These are phyloP conservation scores for Encarsia formosa DNA, from an alignment of 2,888 invertebrate species.

Conservation along the genomic window DNA sequence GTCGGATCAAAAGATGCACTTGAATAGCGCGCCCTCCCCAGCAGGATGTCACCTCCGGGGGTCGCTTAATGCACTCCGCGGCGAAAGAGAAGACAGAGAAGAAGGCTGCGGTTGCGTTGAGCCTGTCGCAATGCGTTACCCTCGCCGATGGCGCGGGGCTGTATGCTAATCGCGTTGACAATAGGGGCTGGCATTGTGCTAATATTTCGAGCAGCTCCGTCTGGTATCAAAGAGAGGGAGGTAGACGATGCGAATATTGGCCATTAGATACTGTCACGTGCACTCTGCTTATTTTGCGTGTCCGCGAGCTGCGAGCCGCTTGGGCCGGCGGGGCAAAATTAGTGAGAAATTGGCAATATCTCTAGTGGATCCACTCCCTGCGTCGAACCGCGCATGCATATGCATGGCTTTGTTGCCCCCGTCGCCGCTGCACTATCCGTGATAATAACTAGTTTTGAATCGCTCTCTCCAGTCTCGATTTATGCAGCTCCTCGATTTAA, in stretches of 20 bases:
- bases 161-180: constrained; percentile 27
- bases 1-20: too few relatives aligned
- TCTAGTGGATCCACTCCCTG: too few relatives aligned
- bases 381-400: too few relatives aligned
- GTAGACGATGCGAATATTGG: constrained; percentile 31
- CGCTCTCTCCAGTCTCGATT: too few relatives aligned
- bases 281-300: constrained; percentile 30
- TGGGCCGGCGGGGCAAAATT: constrained; percentile 13
- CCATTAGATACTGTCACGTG: constrained; percentile 40
- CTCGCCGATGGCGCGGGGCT: constrained; percentile 3
- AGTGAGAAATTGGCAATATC: constrained; percentile 28
- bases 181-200: constrained; percentile 15
- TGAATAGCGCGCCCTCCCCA: neutral
- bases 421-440: too few relatives aligned
- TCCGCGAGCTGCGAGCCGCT: constrained; percentile 1
- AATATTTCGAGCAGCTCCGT: constrained; percentile 14
- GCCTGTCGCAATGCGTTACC: constrained; percentile 15
- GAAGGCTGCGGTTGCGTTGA: neutral
- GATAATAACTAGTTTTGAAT: too few relatives aligned
- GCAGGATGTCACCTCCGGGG: neutral
- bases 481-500: too few relatives aligned
- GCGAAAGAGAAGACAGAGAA: neutral
- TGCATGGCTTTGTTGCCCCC: too few relatives aligned
- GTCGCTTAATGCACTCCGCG: neutral
- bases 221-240: constrained; percentile 6